phyloP scores from a whole-genome alignment of 2,113 vertebrate genomes.

The Ailurus styani region DNA sequence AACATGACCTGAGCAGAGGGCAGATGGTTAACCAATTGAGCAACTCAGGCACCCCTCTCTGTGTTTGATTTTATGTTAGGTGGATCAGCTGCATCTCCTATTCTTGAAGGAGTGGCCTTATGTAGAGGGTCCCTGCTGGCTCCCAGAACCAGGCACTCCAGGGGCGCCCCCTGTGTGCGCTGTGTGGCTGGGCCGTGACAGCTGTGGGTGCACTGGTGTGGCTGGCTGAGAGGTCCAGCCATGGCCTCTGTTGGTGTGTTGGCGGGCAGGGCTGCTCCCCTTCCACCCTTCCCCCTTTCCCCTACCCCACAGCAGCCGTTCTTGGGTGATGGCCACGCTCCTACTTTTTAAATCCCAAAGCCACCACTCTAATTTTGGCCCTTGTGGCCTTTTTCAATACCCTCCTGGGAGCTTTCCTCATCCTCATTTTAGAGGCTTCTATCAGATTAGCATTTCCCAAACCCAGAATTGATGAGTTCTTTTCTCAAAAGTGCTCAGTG shows the following conservation, averaged over 20 bases:
- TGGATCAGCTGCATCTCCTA: neutral
- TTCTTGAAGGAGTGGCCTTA: neutral
- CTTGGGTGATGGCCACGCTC: neutral
- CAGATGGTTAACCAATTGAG: neutral
- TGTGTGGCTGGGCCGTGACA: neutral
- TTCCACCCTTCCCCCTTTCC: neutral
- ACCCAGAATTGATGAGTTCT: neutral
- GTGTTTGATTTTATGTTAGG: neutral
- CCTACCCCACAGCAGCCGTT: neutral
- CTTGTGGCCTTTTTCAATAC: neutral
- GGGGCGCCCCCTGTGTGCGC: neutral
- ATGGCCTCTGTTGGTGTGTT: neutral
- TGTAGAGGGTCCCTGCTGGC: neutral
- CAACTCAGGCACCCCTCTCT: neutral
- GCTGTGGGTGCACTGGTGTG: neutral
- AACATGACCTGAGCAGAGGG: neutral
- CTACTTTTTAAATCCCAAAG: constrained; percentile 4
- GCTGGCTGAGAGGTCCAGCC: neutral
- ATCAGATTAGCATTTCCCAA: neutral
- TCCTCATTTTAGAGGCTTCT: neutral
- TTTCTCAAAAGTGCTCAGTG: neutral
- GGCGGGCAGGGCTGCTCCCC: neutral
- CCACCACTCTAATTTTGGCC: neutral
- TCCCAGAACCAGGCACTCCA: neutral
- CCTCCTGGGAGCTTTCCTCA: neutral